A percentile compares a stretch with the other conserved stretches of the same genome.
Evolutionary conservation across 2,113 vertebrate genomes (phyloP).

Genomic region (Cryptotis parvus): DNA sequence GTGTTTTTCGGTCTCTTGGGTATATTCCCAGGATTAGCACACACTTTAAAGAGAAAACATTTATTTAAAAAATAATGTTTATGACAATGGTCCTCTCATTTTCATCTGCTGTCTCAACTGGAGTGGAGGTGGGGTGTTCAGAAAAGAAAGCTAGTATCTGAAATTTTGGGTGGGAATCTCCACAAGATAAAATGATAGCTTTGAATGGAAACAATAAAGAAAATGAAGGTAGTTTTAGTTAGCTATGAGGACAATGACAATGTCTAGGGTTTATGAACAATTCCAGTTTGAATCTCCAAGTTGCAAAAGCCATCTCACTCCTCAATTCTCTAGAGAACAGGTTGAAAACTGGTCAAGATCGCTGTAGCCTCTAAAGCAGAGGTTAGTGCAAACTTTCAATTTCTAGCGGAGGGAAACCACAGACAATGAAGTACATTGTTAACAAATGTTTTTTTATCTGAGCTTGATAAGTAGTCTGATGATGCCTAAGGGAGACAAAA

Average conservation of each 20-base stretch:
- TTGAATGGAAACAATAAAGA: not conserved
- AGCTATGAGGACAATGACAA: not conserved
- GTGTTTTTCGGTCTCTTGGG: too few relatives aligned
- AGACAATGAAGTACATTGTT: constrained; percentile 68
- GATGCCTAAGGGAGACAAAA: constrained; percentile 56
- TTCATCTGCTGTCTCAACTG: not conserved
- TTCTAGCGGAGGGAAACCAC: constrained; percentile 54
- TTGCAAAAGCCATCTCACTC: constrained; percentile 35
- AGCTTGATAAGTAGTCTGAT: constrained; percentile 71
- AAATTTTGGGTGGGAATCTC: not conserved
- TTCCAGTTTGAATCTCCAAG: not conserved
- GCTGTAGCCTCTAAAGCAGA: constrained; percentile 52
- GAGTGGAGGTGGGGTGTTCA: not conserved
- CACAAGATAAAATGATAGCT: not conserved
- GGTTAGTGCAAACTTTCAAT: constrained; percentile 37
- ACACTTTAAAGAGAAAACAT: not conserved
- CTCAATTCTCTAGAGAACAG: constrained; percentile 41
- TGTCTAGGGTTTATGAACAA: not conserved
- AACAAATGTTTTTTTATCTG: constrained; percentile 71
- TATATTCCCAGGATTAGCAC: too few relatives aligned
- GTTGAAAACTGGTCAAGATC: constrained; percentile 64
- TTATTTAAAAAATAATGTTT: constrained; percentile 29
- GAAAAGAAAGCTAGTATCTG: not conserved
- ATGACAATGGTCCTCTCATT: not conserved
- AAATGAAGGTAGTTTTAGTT: not conserved